phyloP scores from a whole-genome alignment of 2,797 vertebrate species.

The Gymnocypris eckloni region DNA sequence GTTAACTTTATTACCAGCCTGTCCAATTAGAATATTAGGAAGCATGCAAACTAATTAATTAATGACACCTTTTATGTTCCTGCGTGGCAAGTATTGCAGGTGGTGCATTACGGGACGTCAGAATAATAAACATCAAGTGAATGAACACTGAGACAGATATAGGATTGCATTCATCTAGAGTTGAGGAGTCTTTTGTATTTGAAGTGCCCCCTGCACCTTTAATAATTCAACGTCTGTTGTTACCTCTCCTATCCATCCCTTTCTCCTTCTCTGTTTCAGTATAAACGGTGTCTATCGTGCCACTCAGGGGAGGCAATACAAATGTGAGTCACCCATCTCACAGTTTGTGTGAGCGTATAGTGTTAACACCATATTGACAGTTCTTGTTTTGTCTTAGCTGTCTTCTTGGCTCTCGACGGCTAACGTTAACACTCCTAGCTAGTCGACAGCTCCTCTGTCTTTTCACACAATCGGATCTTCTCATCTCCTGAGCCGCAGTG shows the following conservation, averaged over 20 bases:
- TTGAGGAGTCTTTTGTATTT: slow-evolving; percentile 49
- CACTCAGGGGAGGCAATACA: slow-evolving; percentile 13
- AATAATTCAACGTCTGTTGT: slow-evolving; percentile 71
- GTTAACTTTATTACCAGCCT: slow-evolving; percentile 85
- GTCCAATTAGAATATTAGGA: slow-evolving; percentile 88
- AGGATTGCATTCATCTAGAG: slow-evolving; percentile 70
- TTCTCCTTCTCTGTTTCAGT: slow-evolving; percentile 46
- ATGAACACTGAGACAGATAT: slow-evolving; percentile 61
- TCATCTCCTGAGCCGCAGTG: slow-evolving; percentile 9
- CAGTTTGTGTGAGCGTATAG: background rate
- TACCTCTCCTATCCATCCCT: slow-evolving; percentile 29
- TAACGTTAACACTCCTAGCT: slow-evolving; percentile 6
- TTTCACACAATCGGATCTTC: slow-evolving; percentile 18
- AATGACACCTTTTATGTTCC: slow-evolving; percentile 76
- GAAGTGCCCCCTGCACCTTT: slow-evolving; percentile 57
- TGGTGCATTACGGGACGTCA: slow-evolving; percentile 65
- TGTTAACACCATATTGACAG: slow-evolving; percentile 29
- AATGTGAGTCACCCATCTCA: slow-evolving; percentile 12
- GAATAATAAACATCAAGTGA: slow-evolving; percentile 65
- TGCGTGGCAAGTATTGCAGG: slow-evolving; percentile 67
- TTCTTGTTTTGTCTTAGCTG: slow-evolving; percentile 18
- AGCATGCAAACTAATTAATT: slow-evolving; percentile 83
- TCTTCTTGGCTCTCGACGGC: background rate
- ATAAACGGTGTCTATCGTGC: slow-evolving; percentile 23
- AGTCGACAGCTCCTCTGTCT: slow-evolving; percentile 4